Evolutionary conservation across 1,140 invertebrate genomes (phyloP).

Genomic region (Phenacoccus solenopsis): DNA sequence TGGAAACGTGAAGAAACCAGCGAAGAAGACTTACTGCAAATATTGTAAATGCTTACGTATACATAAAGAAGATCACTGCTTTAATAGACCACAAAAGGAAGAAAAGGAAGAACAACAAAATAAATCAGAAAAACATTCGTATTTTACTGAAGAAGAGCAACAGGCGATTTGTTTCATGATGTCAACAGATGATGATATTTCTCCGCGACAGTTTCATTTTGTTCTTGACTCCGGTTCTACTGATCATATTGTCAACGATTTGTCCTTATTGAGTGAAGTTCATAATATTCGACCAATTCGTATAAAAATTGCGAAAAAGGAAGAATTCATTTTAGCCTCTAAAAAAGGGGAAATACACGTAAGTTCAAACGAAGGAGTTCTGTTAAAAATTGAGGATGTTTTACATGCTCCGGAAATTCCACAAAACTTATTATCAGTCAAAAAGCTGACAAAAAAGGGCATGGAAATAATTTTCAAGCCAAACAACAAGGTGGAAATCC

Average conservation of each 20-base stretch:
- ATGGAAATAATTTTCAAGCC: conserved; percentile 10
- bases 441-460: background rate
- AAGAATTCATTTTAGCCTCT: background rate
- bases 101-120: too few relatives aligned
- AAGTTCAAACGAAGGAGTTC: background rate
- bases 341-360: background rate
- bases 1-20: too few relatives aligned
- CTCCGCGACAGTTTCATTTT: too few relatives aligned
- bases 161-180: too few relatives aligned
- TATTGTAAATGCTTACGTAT: too few relatives aligned
- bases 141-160: too few relatives aligned
- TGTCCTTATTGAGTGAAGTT: background rate
- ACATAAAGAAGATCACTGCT: too few relatives aligned
- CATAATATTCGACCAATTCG: background rate
- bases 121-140: too few relatives aligned
- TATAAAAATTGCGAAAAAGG: conserved; percentile 14
- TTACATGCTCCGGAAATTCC: background rate
- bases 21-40: too few relatives aligned
- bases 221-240: conserved; percentile 18
- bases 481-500: background rate
- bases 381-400: background rate
- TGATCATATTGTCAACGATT: conserved; percentile 18
- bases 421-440: conserved; percentile 15
- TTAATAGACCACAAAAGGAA: too few relatives aligned
- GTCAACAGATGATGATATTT: too few relatives aligned